Percentiles rank a stretch among this genome's conserved stretches.
These are phyloP conservation scores for Pteria penguin DNA, from an alignment of 2,888 invertebrate genomes.

Conservation along the genomic window DNA sequence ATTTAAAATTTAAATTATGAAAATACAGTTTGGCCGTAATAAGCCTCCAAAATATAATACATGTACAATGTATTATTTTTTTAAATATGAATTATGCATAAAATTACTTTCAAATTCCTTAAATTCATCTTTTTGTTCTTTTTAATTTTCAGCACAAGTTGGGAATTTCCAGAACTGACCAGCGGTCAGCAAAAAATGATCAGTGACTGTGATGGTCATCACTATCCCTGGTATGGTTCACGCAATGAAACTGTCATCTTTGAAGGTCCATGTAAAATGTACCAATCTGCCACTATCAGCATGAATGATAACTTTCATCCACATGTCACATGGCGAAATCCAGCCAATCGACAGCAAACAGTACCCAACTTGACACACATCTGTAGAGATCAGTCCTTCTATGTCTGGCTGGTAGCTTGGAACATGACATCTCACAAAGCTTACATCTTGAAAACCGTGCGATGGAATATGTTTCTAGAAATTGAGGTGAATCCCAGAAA, in stretches of 20 bases:
- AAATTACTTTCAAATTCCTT: too few relatives aligned
- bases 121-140: too few relatives aligned
- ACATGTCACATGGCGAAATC: slow-evolving; percentile 79
- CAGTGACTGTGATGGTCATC: slow-evolving; percentile 79
- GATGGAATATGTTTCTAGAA: slow-evolving; percentile 77
- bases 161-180: slow-evolving; percentile 80
- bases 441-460: slow-evolving; percentile 76
- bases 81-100: too few relatives aligned
- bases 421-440: slow-evolving; percentile 75
- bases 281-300: slow-evolving; percentile 73
- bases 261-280: slow-evolving; percentile 74
- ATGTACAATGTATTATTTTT: too few relatives aligned
- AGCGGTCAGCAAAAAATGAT: slow-evolving; percentile 78
- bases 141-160: slow-evolving; percentile 75
- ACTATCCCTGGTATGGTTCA: slow-evolving; percentile 80
- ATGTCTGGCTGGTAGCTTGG: slow-evolving; percentile 79
- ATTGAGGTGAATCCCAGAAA: slow-evolving; percentile 76
- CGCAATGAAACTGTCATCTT: slow-evolving; percentile 76
- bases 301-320: slow-evolving; percentile 81
- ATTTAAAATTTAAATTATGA: too few relatives aligned
- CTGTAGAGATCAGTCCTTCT: slow-evolving; percentile 78
- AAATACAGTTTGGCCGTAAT: too few relatives aligned
- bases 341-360: slow-evolving; percentile 74
- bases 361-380: slow-evolving; percentile 77
- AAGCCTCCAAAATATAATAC: too few relatives aligned